Conservation (phyloP, 23 tunicate genomes). For the Aplidium turbinatum region DNA sequence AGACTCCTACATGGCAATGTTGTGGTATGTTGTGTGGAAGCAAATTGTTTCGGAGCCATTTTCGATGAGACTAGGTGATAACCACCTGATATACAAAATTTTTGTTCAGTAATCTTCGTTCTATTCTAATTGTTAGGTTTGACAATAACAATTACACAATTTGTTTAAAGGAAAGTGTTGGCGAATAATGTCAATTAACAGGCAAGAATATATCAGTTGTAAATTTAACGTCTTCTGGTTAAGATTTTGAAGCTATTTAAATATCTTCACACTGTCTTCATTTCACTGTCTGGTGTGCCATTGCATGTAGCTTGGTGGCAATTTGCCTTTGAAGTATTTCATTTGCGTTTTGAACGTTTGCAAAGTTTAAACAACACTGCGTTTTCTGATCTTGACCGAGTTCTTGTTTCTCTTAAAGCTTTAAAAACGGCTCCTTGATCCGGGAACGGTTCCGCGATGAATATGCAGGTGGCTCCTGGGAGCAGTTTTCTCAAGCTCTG, state of each 20-base stretch:
- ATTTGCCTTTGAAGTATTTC: not conserved
- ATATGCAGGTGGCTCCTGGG: slow-evolving; percentile 67
- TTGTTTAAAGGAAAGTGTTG: not conserved
- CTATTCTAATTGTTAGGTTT: too few relatives aligned
- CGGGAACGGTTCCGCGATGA: slow-evolving; percentile 71
- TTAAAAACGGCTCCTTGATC: slow-evolving; percentile 87
- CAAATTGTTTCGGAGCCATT: not conserved
- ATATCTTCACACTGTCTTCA: too few relatives aligned
- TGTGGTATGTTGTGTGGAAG: slow-evolving; percentile 74
- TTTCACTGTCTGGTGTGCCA: too few relatives aligned
- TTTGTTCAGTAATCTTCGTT: too few relatives aligned
- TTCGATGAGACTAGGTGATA: too few relatives aligned
- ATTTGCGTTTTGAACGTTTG: too few relatives aligned
- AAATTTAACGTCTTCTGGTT: too few relatives aligned
- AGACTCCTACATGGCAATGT: slow-evolving; percentile 75
- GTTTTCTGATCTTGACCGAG: not conserved
- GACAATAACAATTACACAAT: slow-evolving; percentile 1
- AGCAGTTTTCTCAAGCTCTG: slow-evolving; percentile 62
- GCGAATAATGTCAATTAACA: too few relatives aligned
- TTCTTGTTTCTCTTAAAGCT: slow-evolving; percentile 37
- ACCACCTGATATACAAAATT: too few relatives aligned
- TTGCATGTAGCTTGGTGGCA: not conserved
- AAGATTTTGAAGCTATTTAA: too few relatives aligned
- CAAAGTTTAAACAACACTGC: too few relatives aligned
- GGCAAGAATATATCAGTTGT: too few relatives aligned